Percentiles rank a stretch among this genome's conserved stretches.
Evolutionary conservation across 53 echinoderm and acorn worm species (phyloP).

Genomic region (Apostichopus leukothele): DNA sequence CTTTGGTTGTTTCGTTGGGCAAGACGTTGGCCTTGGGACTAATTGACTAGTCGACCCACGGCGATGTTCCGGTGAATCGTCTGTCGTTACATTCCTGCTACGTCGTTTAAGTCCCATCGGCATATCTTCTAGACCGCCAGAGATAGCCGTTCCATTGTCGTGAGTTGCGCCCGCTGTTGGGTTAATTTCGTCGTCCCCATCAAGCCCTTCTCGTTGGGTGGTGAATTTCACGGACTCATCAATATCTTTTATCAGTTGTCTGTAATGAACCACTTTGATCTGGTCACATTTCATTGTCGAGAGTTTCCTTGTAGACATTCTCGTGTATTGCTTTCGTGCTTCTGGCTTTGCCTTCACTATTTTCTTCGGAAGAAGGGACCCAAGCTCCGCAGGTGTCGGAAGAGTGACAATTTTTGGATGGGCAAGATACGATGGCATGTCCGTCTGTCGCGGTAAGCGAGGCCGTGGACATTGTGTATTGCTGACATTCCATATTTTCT

Average conservation of each 20-base stretch:
- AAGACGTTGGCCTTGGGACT: neutral
- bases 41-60: neutral
- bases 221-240: neutral
- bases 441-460: conserved; percentile 54
- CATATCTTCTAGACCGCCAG: neutral
- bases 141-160: neutral
- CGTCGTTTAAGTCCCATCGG: conserved; percentile 8
- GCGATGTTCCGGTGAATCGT: neutral
- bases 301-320: conserved; percentile 65
- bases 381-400: conserved; percentile 82
- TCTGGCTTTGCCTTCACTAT: conserved; percentile 49
- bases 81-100: neutral
- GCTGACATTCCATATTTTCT: conserved; percentile 83
- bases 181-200: neutral
- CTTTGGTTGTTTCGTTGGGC: conserved; percentile 2
- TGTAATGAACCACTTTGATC: conserved; percentile 76
- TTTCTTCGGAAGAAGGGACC: conserved; percentile 77
- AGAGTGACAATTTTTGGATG: conserved; percentile 63
- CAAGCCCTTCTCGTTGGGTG: neutral
- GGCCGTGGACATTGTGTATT: conserved; percentile 54
- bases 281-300: conserved; percentile 63
- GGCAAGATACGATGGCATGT: conserved; percentile 67
- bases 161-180: neutral
- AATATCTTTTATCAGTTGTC: conserved; percentile 38
- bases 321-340: conserved; percentile 53